Evolutionary conservation across 2,113 vertebrate species (phyloP).

Genomic region (Apus apus): DNA sequence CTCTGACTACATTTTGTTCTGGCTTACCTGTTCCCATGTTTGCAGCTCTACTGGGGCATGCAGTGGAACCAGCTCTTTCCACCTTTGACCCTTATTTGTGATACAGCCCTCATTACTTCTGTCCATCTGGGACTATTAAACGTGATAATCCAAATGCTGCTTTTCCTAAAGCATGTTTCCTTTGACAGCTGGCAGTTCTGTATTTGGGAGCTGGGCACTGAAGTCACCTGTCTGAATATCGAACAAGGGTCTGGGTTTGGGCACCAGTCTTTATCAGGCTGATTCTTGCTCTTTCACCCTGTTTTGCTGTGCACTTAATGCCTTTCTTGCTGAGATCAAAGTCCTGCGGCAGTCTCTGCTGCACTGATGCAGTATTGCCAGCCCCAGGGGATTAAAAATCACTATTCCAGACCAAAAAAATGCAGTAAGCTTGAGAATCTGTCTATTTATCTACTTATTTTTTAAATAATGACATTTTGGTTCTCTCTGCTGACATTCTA

Average conservation of each 20-base stretch:
- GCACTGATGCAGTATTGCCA: not conserved
- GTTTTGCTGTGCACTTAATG: not conserved
- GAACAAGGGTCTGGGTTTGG: not conserved
- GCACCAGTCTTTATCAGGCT: not conserved
- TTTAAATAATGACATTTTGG: not conserved
- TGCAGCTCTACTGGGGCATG: not conserved
- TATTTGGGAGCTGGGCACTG: not conserved
- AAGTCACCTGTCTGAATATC: not conserved
- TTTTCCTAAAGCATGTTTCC: not conserved
- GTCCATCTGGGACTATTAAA: not conserved
- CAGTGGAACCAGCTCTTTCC: not conserved
- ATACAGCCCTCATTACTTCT: not conserved
- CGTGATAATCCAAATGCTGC: not conserved
- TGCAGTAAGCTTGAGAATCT: not conserved
- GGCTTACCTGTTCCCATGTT: not conserved
- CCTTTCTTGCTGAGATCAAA: not conserved
- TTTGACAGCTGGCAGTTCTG: not conserved
- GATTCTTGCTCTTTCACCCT: not conserved
- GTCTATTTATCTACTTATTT: too few relatives aligned
- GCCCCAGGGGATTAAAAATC: not conserved
- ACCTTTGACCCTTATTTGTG: not conserved
- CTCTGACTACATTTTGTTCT: not conserved
- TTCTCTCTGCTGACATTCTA: not conserved
- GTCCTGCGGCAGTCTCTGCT: not conserved
- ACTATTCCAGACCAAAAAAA: not conserved